Evolutionary conservation across 2,888 invertebrate species (phyloP), one percentile per base, ranked within the genome.

Genomic region (Deilephila elpenor): DNA sequence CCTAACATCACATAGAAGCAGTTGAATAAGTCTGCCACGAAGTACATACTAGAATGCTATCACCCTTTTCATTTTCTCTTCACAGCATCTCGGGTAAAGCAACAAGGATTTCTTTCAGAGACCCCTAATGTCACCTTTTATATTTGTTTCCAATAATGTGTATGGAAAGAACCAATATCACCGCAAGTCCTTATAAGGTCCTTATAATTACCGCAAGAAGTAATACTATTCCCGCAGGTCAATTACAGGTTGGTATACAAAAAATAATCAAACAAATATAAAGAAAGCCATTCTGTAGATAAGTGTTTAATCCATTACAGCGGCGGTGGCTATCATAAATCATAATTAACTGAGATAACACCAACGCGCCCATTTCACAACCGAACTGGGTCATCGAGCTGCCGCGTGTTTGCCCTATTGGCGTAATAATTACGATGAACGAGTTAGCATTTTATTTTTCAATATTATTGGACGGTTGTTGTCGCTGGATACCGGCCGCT

Each of bases 341-440:
- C 78, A 80, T 76, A 78, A 76, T 78, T 78, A 76, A 60, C 74
- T 71, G 59, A 73, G 76, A 79, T 79, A 78, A 74, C 76, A 73
- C 62, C 74, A 78, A 75, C 75, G 77, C 76, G 76, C 78, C 76
- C 78, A 74, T 78, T 77, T 37, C 70, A 59, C 56, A 62, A 73
- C 75, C 67, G 51, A 67, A 51, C 51, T 67, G 25, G 67, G 67
- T 67, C 67, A 67, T 17, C 56, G 56, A n/a, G 56, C 17, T 44
- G 25, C 20, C 20, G 20, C 60, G 20, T 25, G 60, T 60, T 53
- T 53, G 14, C 19, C 19, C 6, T 44, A n/a, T 56, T 56, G 29
- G 60, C 60, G 25, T 60, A 25, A 11, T n/a, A 11, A 25, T 59
- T 59, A 59, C 60, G 14, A 60, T 60, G 32, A 29, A 29, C 14